phyloP scores from a whole-genome alignment of 1,140 invertebrate species.

The honey bee (Apis mellifera) region Amel_HAv3.1 CM009931.2:5055501-5056000 shows the following conservation, averaged over 20 bases:
- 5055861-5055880: background rate
- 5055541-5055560: background rate
- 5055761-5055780: slow-evolving; percentile 18
- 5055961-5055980: slow-evolving; percentile 56
- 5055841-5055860: background rate
- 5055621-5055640: slow-evolving; percentile 47
- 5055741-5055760: slow-evolving; percentile 47
- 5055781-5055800: background rate
- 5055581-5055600: slow-evolving; percentile 6
- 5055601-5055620: slow-evolving; percentile 44
- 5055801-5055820: background rate
- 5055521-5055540: background rate
- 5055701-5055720: slow-evolving; percentile 57
- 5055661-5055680: slow-evolving; percentile 67
- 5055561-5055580: background rate
- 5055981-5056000: slow-evolving; percentile 67
- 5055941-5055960: slow-evolving; percentile 59
- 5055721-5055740: slow-evolving; percentile 65
- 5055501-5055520: slow-evolving; percentile 4
- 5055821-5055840: background rate
- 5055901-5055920: slow-evolving; percentile 42
- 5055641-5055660: slow-evolving; percentile 70
- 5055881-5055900: background rate
- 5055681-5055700: slow-evolving; percentile 52
- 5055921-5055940: slow-evolving; percentile 53